Percentiles rank a stretch among this genome's conserved stretches.
These are phyloP conservation scores for Coecobrya sp. DNA, from an alignment of 2,888 invertebrate species.

Conservation along the genomic window DNA sequence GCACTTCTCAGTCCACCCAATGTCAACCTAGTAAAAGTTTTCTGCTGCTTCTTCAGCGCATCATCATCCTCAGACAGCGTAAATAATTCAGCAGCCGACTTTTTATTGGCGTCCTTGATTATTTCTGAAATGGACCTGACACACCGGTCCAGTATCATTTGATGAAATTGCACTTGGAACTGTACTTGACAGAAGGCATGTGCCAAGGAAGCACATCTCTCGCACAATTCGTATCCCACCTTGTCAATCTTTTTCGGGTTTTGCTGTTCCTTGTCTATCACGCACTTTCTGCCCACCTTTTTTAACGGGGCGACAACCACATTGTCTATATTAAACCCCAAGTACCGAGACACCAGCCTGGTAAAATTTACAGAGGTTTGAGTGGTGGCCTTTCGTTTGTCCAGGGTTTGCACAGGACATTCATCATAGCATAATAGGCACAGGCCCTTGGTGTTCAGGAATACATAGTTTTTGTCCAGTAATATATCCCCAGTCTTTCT, in stretches of 20 bases:
- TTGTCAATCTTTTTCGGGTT: conserved; percentile 16
- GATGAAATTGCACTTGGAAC: conserved; percentile 52
- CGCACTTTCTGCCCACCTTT: conserved; percentile 52
- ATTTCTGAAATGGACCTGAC: conserved; percentile 55
- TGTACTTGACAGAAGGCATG: conserved; percentile 53
- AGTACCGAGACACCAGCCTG: conserved; percentile 50
- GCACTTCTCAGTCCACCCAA: conserved; percentile 54
- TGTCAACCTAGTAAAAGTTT: conserved; percentile 39
- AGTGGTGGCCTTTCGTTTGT: background rate
- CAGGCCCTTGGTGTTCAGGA: conserved; percentile 58
- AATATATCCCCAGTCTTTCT: background rate
- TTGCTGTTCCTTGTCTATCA: conserved; percentile 19
- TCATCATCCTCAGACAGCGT: conserved; percentile 44
- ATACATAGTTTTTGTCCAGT: conserved; percentile 47
- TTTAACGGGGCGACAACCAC: conserved; percentile 39
- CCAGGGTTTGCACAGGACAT: conserved; percentile 32
- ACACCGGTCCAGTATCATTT: conserved; percentile 67
- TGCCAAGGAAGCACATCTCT: conserved; percentile 46
- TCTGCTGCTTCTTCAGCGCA: conserved; percentile 19
- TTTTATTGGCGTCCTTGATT: conserved; percentile 59
- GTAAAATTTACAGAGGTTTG: conserved; percentile 66
- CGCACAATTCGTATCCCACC: conserved; percentile 58
- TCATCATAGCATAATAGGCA: conserved; percentile 64
- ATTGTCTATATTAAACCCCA: conserved; percentile 54
- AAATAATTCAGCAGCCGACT: conserved; percentile 11